Base-by-base conservation (phyloP, 2,888 invertebrate genomes). In the Buathra laborator region DNA sequence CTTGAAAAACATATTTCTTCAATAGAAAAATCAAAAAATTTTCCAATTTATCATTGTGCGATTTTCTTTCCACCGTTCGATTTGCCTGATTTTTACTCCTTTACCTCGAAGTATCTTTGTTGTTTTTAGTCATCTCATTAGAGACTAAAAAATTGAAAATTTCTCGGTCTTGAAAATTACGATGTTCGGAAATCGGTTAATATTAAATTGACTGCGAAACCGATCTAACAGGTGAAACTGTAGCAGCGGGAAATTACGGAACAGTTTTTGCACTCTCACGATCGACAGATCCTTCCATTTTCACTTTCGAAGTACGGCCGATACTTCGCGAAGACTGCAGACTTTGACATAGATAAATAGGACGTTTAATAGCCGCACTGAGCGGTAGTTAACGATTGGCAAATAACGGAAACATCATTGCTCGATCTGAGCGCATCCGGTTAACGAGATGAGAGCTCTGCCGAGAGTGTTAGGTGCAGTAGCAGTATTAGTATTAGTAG, bases 391-490 rank as follows among this genome's bases (percentile, higher is more conserved):
- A 51, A 51, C 67, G 72, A 81, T 84, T 84, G 81, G 76, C 72
- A 84, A 84, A 84, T 81, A 84, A 77, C 81, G 84, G 81, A 84
- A 84, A 84, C 81, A 72, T 84, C 79, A 80, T 80, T 76, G 83
- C 83, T 81, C 71, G 77, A 67, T 77, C 77, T 51, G 67, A 32
- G 67, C 67, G 66, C 77, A 81, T 84, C 84, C 84, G 75, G 77
- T 81, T 67, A 71, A 80, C 71, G 75, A 80, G 62, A 62, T 76
- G 79, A 71, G 64, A 62, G 79, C 64, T 64, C 43, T 71, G 62
- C 24, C 51, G 62, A 44, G 43, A 64, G 16, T 62, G 16, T 19
- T 62, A 75, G 29, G 16, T 16, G 48, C 10, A 16, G 59, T 5
- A 64, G 29, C 48, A 14, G 3, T 48, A 51, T 16, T 64, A 19